Percentiles rank a stretch among this genome's conserved stretches.
Evolutionary conservation across 2,113 vertebrate genomes (phyloP).

Genomic region (Leiothrix lutea): DNA sequence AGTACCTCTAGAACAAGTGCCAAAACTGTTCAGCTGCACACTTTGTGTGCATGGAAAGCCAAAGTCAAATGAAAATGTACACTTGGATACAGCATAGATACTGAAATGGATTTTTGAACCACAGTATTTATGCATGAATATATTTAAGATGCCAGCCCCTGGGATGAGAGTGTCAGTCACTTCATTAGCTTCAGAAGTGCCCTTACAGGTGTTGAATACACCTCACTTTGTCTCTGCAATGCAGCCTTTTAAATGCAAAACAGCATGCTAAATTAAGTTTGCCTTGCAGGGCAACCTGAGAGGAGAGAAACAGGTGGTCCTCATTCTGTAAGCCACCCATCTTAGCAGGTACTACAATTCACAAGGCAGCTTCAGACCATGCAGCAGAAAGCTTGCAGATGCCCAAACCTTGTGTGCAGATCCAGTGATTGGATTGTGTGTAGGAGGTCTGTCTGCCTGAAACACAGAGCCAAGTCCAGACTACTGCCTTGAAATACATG

Average conservation of each 20-base stretch:
- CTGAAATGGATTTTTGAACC: neutral
- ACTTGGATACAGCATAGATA: neutral
- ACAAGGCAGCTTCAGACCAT: neutral
- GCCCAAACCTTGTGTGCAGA: neutral
- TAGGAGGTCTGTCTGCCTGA: neutral
- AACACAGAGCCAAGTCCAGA: neutral
- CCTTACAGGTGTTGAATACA: neutral
- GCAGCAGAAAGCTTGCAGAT: neutral
- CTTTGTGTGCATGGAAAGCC: neutral
- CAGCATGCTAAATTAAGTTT: neutral
- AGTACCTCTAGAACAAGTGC: neutral
- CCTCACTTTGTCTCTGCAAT: neutral
- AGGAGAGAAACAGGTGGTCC: neutral
- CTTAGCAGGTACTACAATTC: neutral
- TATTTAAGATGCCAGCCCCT: neutral
- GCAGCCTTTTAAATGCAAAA: neutral
- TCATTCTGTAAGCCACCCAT: accelerated
- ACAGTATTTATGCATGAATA: neutral
- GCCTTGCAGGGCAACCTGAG: neutral
- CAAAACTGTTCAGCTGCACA: neutral
- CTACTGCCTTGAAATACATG: neutral
- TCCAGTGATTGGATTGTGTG: neutral
- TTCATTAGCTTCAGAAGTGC: neutral
- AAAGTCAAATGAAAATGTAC: neutral
- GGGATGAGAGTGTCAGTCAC: neutral